Conservation (phyloP, 2,888 invertebrate genomes). For the Poecilobothrus nobilitatus region DNA sequence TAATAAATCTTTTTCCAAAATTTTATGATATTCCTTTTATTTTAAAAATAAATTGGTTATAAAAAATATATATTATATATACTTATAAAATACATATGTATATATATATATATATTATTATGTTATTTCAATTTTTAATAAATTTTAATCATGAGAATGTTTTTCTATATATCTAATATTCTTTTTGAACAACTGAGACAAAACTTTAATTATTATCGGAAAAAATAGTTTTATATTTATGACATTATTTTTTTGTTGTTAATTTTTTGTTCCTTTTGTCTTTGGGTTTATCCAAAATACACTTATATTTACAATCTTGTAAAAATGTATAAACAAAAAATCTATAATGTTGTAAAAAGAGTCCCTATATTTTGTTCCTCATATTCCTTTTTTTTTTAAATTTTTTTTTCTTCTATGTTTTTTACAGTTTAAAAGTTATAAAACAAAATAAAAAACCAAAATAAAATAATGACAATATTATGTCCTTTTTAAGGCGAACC, state of each 20-base stretch:
- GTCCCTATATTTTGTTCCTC: too few relatives aligned
- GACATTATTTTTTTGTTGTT: neutral
- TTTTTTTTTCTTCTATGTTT: neutral
- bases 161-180: too few relatives aligned
- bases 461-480: neutral
- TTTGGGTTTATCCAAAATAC: neutral
- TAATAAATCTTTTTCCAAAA: too few relatives aligned
- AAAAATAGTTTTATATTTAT: slow-evolving; percentile 1
- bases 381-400: neutral
- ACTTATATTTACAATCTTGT: neutral
- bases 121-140: neutral
- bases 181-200: neutral
- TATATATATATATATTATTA: too few relatives aligned
- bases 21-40: too few relatives aligned
- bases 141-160: neutral
- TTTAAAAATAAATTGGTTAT: too few relatives aligned
- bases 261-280: neutral
- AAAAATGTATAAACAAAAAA: too few relatives aligned
- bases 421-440: neutral
- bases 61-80: too few relatives aligned
- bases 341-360: too few relatives aligned
- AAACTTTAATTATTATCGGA: slow-evolving; percentile 5
- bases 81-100: too few relatives aligned
- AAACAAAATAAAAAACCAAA: neutral
- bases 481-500: slow-evolving; percentile 3